phyloP scores from a whole-genome alignment of 2,888 invertebrate species.

The Drosophila conformis region DNA sequence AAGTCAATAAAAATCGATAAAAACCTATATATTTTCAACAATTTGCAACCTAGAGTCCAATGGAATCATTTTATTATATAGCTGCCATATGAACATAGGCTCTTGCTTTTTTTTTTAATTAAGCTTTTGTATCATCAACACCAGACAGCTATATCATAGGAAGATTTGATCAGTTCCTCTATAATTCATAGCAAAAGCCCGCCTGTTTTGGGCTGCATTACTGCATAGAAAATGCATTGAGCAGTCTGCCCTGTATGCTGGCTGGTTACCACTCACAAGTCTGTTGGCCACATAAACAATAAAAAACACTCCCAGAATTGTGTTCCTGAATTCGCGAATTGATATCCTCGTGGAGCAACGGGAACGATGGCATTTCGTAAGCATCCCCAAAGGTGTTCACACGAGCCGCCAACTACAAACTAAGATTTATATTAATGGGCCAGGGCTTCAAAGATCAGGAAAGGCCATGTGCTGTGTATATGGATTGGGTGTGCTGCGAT shows the following conservation, averaged over 20 bases:
- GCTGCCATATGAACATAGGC: no score
- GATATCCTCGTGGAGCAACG: conserved; percentile 93
- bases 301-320: conserved; percentile 90
- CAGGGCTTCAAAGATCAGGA: conserved; percentile 92
- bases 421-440: conserved; percentile 94
- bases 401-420: conserved; percentile 94
- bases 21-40: not conserved
- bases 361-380: conserved; percentile 84
- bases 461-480: conserved; percentile 95
- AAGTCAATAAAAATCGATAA: not conserved
- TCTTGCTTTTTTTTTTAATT: not conserved
- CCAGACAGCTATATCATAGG: not conserved
- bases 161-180: not conserved
- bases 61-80: not conserved
- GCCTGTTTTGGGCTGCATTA: not conserved
- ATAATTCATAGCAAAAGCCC: not conserved
- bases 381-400: conserved; percentile 61
- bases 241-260: not conserved
- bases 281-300: not conserved
- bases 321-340: conserved; percentile 92
- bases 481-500: conserved; percentile 88
- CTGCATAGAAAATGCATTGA: not conserved
- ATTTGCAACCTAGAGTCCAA: not conserved
- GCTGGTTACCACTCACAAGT: not conserved
- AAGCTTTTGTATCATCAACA: not conserved